Evolutionary conservation across 2,888 invertebrate genomes (phyloP).

Genomic region (Melolontha melolontha): DNA sequence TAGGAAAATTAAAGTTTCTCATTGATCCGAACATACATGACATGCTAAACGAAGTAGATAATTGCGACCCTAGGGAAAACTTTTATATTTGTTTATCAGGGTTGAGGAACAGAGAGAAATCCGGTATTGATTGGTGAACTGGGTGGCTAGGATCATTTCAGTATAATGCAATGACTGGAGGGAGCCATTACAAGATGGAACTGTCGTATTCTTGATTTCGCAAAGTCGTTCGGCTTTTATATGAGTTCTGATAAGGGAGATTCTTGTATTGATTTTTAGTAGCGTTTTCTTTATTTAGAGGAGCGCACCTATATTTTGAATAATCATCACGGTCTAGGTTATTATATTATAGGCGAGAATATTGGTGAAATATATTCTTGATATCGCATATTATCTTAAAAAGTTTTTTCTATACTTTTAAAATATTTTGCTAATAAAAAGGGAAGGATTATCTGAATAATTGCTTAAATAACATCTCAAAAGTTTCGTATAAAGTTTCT

Average conservation of each 20-base stretch:
- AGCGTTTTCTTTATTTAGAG: not conserved
- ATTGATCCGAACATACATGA: constrained; percentile 34
- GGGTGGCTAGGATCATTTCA: constrained; percentile 52
- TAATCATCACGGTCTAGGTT: no score
- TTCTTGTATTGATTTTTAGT: constrained; percentile 5
- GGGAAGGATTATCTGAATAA: no score
- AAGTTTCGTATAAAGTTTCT: no score
- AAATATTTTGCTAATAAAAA: no score
- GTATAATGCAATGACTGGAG: constrained; percentile 54
- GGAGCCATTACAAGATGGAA: constrained; percentile 54
- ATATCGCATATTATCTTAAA: no score
- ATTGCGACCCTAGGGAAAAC: constrained; percentile 34
- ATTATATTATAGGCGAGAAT: no score
- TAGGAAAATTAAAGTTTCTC: constrained; percentile 28
- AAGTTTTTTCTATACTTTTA: no score
- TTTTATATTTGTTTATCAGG: constrained; percentile 50
- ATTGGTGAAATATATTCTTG: no score
- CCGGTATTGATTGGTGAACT: constrained; percentile 54
- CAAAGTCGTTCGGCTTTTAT: constrained; percentile 1
- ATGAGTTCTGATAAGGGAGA: constrained; percentile 2
- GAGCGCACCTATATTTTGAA: no score
- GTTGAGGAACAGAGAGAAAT: constrained; percentile 40
- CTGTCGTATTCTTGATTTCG: constrained; percentile 56
- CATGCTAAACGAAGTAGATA: constrained; percentile 34
- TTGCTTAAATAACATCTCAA: no score